These are phyloP conservation scores for Cynoglossus semilaevis DNA, from an alignment of 2,113 vertebrate species.

Conservation along the genomic window DNA sequence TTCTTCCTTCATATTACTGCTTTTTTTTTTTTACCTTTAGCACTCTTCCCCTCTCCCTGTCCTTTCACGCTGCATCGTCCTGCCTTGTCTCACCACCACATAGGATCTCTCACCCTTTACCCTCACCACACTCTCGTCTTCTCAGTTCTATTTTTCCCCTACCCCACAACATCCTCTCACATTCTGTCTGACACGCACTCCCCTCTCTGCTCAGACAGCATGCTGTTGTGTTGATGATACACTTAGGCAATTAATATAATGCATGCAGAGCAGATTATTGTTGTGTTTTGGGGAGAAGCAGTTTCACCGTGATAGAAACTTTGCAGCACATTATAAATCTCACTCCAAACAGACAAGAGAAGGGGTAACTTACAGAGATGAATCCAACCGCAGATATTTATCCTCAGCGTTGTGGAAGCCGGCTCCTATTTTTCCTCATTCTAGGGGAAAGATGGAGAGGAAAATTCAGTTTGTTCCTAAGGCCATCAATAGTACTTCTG, in stretches of 20 bases:
- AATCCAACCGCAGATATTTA: conserved; percentile 11
- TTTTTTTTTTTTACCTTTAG: conserved; percentile 22
- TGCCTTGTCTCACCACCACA: conserved; percentile 18
- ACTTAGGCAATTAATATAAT: conserved; percentile 48
- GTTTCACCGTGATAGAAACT: conserved; percentile 52
- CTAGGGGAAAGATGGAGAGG: neutral
- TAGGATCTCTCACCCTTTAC: conserved; percentile 19
- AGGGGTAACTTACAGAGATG: conserved; percentile 1
- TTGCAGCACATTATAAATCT: conserved; percentile 38
- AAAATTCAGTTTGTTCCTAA: neutral
- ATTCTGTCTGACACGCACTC: conserved; percentile 12
- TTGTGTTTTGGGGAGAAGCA: conserved; percentile 47
- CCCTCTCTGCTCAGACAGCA: conserved; percentile 20
- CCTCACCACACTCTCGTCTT: neutral
- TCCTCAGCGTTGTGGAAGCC: conserved; percentile 1
- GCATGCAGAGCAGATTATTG: conserved; percentile 54
- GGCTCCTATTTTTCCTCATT: neutral
- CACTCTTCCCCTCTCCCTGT: conserved; percentile 23
- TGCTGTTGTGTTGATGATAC: conserved; percentile 47
- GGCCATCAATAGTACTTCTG: neutral
- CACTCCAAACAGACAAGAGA: conserved; percentile 32
- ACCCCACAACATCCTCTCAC: neutral
- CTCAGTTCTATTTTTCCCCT: too few relatives aligned
- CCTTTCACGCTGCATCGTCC: conserved; percentile 13
- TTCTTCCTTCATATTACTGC: too few relatives aligned